Conservation (phyloP, 2,888 invertebrate genomes). For the Mythimna vitellina region DNA sequence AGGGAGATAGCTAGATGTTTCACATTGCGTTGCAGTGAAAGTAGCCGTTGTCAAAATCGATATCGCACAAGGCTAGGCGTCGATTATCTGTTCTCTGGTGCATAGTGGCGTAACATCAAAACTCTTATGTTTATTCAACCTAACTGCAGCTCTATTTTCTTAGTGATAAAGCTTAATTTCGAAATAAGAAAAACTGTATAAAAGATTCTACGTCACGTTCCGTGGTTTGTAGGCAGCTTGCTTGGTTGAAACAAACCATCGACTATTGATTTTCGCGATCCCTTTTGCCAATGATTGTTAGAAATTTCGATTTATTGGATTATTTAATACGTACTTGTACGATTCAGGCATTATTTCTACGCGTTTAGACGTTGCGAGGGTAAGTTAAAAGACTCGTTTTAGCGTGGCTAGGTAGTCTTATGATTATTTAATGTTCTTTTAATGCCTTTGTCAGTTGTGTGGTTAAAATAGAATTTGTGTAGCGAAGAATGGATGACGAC, state of each 20-base stretch:
- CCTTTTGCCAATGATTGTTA: conserved; percentile 65
- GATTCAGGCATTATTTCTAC: conserved; percentile 1
- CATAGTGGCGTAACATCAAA: conserved; percentile 64
- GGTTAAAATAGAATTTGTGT: conserved; percentile 2
- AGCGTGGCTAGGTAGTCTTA: neutral
- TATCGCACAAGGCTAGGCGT: conserved; percentile 91
- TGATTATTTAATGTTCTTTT: conserved; percentile 5
- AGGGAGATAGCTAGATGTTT: conserved; percentile 69
- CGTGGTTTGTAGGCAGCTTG: conserved; percentile 64
- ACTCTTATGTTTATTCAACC: neutral
- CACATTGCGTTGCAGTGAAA: conserved; percentile 73
- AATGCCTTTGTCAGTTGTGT: conserved; percentile 4
- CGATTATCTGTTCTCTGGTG: conserved; percentile 85
- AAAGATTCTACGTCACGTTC: conserved; percentile 49
- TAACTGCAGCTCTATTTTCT: conserved; percentile 42
- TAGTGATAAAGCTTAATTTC: conserved; percentile 33
- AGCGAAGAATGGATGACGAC: neutral
- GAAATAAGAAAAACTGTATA: conserved; percentile 10
- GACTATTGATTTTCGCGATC: conserved; percentile 88
- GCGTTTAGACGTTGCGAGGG: neutral
- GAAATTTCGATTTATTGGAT: conserved; percentile 85
- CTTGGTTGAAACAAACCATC: conserved; percentile 77
- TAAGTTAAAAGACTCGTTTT: neutral
- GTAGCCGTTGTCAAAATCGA: conserved; percentile 88
- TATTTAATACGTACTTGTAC: conserved; percentile 27